Percentiles rank a stretch among this genome's conserved stretches.
Conservation (phyloP, 1,140 invertebrate species). For the Thaumetopoea pityocampa region DNA sequence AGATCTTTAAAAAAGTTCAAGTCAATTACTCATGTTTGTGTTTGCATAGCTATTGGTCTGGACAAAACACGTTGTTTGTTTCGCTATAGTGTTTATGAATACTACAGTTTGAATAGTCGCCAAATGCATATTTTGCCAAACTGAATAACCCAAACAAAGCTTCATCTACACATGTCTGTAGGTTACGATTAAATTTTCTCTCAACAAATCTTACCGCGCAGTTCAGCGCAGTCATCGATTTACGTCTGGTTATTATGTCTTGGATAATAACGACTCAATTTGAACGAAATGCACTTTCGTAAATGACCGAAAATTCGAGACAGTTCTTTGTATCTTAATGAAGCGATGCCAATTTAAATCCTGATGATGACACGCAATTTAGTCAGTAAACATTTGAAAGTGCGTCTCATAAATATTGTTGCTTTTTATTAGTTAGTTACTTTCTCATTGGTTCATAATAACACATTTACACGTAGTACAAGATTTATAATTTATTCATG, state of each 20-base stretch:
- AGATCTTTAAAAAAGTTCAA: slow-evolving; percentile 2
- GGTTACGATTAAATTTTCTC: slow-evolving; percentile 21
- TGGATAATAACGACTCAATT: no score
- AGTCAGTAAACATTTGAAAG: slow-evolving; percentile 18
- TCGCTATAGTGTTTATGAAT: slow-evolving; percentile 36
- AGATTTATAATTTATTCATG: no score
- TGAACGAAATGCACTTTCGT: no score
- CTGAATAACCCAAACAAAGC: slow-evolving; percentile 54
- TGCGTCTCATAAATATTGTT: slow-evolving; percentile 1
- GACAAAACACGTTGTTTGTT: slow-evolving; percentile 41
- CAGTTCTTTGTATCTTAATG: no score
- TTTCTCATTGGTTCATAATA: not conserved
- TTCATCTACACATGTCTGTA: slow-evolving; percentile 16
- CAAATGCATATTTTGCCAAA: slow-evolving; percentile 67
- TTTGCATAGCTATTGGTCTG: slow-evolving; percentile 36
- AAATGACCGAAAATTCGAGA: no score
- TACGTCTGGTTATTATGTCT: no score
- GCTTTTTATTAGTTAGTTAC: slow-evolving; percentile 1
- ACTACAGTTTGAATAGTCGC: slow-evolving; percentile 46
- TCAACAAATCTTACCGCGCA: not conserved
- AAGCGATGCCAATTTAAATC: slow-evolving; percentile 13
- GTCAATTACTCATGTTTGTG: slow-evolving; percentile 19
- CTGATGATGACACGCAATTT: slow-evolving; percentile 10
- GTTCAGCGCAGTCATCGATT: not conserved
- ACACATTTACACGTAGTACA: no score